Evolutionary conservation across 2,113 vertebrate genomes (phyloP), one percentile per base, ranked within the genome.

Genomic region (Archilochus colubris): DNA sequence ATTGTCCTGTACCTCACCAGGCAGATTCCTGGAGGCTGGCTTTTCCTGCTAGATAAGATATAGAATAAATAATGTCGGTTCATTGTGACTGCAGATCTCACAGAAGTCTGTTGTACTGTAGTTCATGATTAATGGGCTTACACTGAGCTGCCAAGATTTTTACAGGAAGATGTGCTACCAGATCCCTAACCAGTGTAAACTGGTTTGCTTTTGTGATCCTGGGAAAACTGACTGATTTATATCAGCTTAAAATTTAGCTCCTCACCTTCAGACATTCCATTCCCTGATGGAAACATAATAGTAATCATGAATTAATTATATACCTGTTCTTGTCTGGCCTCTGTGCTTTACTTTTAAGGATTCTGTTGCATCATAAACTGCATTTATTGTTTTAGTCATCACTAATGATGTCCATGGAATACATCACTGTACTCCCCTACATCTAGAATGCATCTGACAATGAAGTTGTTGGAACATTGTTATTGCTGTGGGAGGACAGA

Each of bases 31-130:
- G 51, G 55, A 85, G 48, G 63, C 67, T 95, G 30, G 1, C 61
- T 91, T 94, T 93, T 89, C 86, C 74, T 94, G 81, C 46, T 54
- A 94, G 96, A 95, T 91, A 94, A 94, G 94, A 63, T 91, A 92
- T 12, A 75, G 79, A 89, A 96, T 91, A 94, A 94, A 88, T 89
- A 95, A 48, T 27, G 18, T 31, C 38, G 61, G 55, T 78, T 82
- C 72, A 59, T 7, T 86, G 86, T 58, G 84, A 82, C 55, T 94
- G 51, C 75, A 74, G 78, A 67, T 84, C 51, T 91, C 23, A 8
- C 43, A 89, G 77, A 85, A 79, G 40, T 40, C n/a, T 66, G 54
- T 43, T 31, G 15, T 31, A 24, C 23, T 83, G 30, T 64, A 78
- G 66, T 82, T 94, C 48, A 74, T 89, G 78, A 93, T 95, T 87